Conservation (phyloP, 2,113 vertebrate genomes). For the Micronycteris hirsuta region DNA sequence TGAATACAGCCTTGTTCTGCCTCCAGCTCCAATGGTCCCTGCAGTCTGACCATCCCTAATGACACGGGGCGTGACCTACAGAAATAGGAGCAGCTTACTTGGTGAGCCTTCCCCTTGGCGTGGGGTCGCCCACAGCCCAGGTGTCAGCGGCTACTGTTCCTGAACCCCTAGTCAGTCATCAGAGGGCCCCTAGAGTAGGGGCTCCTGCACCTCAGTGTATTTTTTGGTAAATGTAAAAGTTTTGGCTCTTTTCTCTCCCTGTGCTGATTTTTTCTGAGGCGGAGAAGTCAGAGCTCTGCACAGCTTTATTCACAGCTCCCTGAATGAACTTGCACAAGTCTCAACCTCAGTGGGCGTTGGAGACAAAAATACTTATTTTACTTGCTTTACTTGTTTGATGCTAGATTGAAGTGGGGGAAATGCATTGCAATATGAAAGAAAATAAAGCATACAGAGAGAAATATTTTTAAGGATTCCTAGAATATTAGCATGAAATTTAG, state of each 20-base stretch:
- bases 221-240: neutral
- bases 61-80: neutral
- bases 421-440: neutral
- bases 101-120: neutral
- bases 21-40: neutral
- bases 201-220: neutral
- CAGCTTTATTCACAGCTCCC: neutral
- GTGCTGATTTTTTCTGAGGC: neutral
- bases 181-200: neutral
- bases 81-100: neutral
- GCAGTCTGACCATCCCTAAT: neutral
- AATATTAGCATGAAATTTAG: neutral
- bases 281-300: neutral
- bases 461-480: neutral
- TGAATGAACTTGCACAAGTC: neutral
- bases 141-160: neutral
- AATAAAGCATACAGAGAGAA: neutral
- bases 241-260: neutral
- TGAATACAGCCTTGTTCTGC: neutral
- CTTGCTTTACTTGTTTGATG: neutral
- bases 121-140: neutral
- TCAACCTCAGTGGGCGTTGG: neutral
- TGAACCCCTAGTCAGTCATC: neutral
- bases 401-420: neutral
- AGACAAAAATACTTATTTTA: neutral